A percentile compares a stretch with the other conserved stretches of the same genome.
Conservation (phyloP, 2,113 vertebrate genomes). For the Cacatua alba region DNA sequence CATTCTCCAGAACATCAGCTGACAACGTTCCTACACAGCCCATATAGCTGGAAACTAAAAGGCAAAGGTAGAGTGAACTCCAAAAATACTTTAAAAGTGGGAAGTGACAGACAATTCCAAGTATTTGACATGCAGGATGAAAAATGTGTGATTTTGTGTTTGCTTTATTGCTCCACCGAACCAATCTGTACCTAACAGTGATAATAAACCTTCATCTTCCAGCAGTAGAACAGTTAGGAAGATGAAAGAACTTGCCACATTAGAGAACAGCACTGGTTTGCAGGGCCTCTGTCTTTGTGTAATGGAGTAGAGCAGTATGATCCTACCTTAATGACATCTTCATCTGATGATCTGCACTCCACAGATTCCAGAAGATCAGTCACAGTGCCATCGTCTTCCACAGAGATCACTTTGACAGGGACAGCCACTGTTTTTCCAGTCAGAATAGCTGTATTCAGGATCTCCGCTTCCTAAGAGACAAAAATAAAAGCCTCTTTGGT, state of each 20-base stretch:
- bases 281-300: not conserved
- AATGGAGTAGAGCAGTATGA: not conserved
- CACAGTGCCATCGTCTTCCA: slow-evolving; percentile 82
- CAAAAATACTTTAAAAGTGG: not conserved
- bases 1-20: not conserved
- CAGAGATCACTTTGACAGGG: slow-evolving; percentile 84
- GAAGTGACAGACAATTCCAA: not conserved
- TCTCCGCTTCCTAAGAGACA: slow-evolving; percentile 77
- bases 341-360: slow-evolving; percentile 84
- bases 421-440: slow-evolving; percentile 86
- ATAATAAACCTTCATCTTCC: not conserved
- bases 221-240: not conserved
- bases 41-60: not conserved
- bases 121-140: not conserved
- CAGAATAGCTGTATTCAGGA: slow-evolving; percentile 91
- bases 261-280: not conserved
- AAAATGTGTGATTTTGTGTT: not conserved
- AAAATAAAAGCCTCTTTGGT: not conserved
- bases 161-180: not conserved
- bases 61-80: not conserved
- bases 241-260: not conserved
- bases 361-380: slow-evolving; percentile 81
- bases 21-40: not conserved
- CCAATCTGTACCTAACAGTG: not conserved
- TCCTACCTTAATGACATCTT: slow-evolving; percentile 89